phyloP scores from a whole-genome alignment of 2,888 invertebrate species.

The Ellobium chinense region DNA sequence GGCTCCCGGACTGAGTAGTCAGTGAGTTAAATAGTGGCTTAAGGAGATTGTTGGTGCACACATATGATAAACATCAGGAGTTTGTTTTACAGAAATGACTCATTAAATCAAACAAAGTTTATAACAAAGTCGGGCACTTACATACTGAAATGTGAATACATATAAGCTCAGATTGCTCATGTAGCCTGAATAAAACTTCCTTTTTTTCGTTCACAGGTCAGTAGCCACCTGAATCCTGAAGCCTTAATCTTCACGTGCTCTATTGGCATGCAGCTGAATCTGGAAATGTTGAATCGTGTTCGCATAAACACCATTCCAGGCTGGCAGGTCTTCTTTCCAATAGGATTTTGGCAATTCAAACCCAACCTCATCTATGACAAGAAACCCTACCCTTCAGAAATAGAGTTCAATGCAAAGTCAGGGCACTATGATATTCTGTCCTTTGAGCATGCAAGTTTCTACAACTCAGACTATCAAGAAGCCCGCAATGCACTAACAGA shows the following conservation, averaged over 20 bases:
- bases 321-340: constrained; percentile 94
- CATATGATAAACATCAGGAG: too few species aligned
- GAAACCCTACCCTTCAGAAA: constrained; percentile 70
- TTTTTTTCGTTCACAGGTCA: constrained; percentile 50
- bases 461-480: constrained; percentile 86
- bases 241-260: constrained; percentile 69
- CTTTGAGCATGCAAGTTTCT: constrained; percentile 88
- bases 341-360: constrained; percentile 93
- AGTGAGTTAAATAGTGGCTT: too few species aligned
- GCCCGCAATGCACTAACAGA: constrained; percentile 83
- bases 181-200: too few species aligned
- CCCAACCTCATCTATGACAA: constrained; percentile 81
- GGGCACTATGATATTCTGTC: constrained; percentile 90
- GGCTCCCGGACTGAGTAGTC: too few species aligned
- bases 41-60: too few species aligned
- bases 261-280: constrained; percentile 71
- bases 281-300: constrained; percentile 90
- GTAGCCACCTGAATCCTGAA: constrained; percentile 86
- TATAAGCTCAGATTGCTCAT: too few species aligned
- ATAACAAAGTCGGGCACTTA: too few species aligned
- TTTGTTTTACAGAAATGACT: too few species aligned
- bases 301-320: constrained; percentile 96
- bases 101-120: too few species aligned
- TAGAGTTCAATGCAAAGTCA: constrained; percentile 77
- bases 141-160: too few species aligned